phyloP scores from a whole-genome alignment of 2,888 invertebrate species.

The Octonoba sinensis region DNA sequence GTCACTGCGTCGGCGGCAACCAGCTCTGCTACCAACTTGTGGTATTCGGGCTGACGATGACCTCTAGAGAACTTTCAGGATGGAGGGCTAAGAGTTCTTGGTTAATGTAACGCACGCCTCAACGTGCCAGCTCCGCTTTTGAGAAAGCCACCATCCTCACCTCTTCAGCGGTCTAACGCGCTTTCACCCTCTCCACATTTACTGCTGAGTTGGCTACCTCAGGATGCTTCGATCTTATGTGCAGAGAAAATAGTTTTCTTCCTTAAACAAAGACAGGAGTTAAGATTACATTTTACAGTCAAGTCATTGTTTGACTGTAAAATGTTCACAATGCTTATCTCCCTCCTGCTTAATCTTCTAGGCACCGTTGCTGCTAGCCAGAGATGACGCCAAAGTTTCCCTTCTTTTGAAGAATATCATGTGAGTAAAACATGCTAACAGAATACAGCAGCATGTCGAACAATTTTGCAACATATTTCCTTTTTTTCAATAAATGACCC shows the following conservation, averaged over 20 bases:
- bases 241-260: slow-evolving; percentile 8
- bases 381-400: slow-evolving; percentile 25
- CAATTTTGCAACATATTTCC: too few species aligned
- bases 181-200: background rate
- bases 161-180: slow-evolving; percentile 2
- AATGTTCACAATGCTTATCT: background rate
- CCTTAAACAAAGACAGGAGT: background rate
- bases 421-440: slow-evolving; percentile 28
- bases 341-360: slow-evolving; percentile 1
- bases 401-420: slow-evolving; percentile 23
- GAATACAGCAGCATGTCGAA: too few species aligned
- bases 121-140: background rate
- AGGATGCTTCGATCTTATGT: slow-evolving; percentile 1
- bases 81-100: background rate
- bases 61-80: too few species aligned
- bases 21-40: too few species aligned
- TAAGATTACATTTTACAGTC: background rate
- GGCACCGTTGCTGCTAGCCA: slow-evolving; percentile 4
- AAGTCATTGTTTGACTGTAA: background rate
- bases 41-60: too few species aligned
- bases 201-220: slow-evolving; percentile 2
- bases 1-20: too few species aligned
- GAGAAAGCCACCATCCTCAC: background rate
- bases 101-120: background rate
- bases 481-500: too few species aligned